Evolutionary conservation across 37 sponge, comb jelly and placozoan species (phyloP).

Genomic region (Lycopodina hypogea): DNA sequence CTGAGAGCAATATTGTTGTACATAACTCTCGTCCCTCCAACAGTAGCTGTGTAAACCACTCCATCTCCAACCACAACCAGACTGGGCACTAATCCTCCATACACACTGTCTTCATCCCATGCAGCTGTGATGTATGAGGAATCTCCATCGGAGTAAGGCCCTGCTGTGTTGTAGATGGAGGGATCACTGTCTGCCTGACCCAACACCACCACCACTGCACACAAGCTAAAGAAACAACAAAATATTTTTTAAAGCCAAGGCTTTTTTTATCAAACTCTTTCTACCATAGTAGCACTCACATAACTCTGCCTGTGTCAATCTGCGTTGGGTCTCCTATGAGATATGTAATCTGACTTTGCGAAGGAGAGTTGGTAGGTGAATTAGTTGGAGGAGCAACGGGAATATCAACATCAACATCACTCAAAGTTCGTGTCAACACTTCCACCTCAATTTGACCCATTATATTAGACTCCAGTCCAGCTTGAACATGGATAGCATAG

Average conservation of each 20-base stretch:
- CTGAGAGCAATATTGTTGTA: conserved; percentile 23
- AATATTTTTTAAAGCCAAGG: neutral
- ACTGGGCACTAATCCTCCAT: conserved; percentile 2
- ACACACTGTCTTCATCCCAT: conserved; percentile 14
- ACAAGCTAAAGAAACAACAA: conserved; percentile 23
- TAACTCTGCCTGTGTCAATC: conserved; percentile 30
- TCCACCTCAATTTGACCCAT: neutral
- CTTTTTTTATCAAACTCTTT: neutral
- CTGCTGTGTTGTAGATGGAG: neutral
- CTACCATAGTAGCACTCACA: conserved; percentile 8
- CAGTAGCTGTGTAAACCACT: neutral
- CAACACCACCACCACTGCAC: conserved; percentile 40
- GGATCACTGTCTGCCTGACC: neutral
- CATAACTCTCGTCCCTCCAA: neutral
- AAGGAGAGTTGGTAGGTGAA: neutral
- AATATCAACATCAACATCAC: neutral
- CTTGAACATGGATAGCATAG: conserved; percentile 29
- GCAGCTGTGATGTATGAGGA: conserved; percentile 50
- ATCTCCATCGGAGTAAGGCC: neutral
- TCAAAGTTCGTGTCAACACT: conserved; percentile 4
- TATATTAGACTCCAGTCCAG: neutral
- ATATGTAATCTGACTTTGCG: neutral
- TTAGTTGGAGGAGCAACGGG: neutral
- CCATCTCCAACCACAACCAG: conserved; percentile 36
- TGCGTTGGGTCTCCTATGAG: conserved; percentile 7